Conservation (phyloP, 1,140 invertebrate genomes). For the Spodoptera litura region DNA sequence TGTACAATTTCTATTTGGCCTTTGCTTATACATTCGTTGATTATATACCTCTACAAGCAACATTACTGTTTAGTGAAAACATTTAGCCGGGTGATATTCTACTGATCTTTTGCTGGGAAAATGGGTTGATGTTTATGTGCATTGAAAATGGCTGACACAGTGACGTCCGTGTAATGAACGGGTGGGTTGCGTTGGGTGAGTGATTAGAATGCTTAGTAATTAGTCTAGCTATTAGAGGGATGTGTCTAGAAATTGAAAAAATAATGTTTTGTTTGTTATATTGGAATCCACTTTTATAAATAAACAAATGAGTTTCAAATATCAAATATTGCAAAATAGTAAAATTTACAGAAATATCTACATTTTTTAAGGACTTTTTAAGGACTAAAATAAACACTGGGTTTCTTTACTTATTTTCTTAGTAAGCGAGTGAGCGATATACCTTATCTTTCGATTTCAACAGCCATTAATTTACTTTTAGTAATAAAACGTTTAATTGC, state of each 20-base stretch:
- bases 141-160: constrained; percentile 34
- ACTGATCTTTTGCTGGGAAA: constrained; percentile 31
- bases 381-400: too few relatives aligned
- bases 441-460: constrained; percentile 48
- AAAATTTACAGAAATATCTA: too few relatives aligned
- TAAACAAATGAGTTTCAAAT: too few relatives aligned
- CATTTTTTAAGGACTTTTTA: too few relatives aligned
- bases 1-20: constrained; percentile 65
- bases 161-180: constrained; percentile 15
- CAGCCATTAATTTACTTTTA: constrained; percentile 37
- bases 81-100: constrained; percentile 47
- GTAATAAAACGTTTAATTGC: constrained; percentile 46
- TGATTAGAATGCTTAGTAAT: neutral
- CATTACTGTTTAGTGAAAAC: constrained; percentile 46
- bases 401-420: too few relatives aligned
- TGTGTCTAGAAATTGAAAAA: too few relatives aligned
- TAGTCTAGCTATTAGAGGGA: too few relatives aligned
- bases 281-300: too few relatives aligned
- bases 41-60: constrained; percentile 29
- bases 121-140: constrained; percentile 37
- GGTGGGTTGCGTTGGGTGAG: neutral
- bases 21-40: constrained; percentile 25
- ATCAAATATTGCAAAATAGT: too few relatives aligned
- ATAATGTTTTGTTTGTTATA: too few relatives aligned
- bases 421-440: neutral